Base-by-base conservation (phyloP, 2,113 vertebrate genomes). In the Hucho hucho region DNA sequence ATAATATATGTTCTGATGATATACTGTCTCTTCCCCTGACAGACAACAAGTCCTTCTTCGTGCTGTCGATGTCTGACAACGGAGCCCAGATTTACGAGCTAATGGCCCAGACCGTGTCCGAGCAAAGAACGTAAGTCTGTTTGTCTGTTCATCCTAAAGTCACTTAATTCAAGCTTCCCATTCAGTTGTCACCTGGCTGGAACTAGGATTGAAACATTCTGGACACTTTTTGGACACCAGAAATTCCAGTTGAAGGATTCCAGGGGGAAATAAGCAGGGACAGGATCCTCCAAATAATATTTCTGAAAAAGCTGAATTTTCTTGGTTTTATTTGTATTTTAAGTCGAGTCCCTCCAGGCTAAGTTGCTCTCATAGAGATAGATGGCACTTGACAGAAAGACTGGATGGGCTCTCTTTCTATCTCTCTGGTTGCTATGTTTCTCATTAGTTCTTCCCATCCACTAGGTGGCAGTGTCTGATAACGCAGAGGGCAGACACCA, bases 11-110 rank as follows among this genome's bases (percentile, higher is more conserved):
- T 63, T 11, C 59, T 16, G 12, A 63, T 53, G 59, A 63, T 43
- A 43, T 63, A 1, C 28, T 29, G 5, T 43, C 32, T 43, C 20
- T 47, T 46, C 63, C 82, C 66, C 68, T 58, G 5, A 13, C 93
- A 99, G 98, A 99, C 92, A 98, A 98, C 92, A 97, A 95, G 93
- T 96, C 97, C 56, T 97, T 99, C 89, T 99, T 99, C 20, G 96
- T 99, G 84, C 93, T 99, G 83, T 99, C 97, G 83, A 99, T 97
- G 96, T 99, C 98, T 0, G 96, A 98, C 59, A 97, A 97, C 14
- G 96, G 96, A 1, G 95, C 96, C 49, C 97, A 98, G 78, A 99
- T 99, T 89, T 99, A 99, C 46, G 95, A 99, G 86, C 92, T 99
- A 87, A 96, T 93, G 89, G 97, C 97, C 29, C 97, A 97, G 91